These are phyloP conservation scores for Calameuta pallipes DNA, from an alignment of 2,888 invertebrate species.

Conservation along the genomic window DNA sequence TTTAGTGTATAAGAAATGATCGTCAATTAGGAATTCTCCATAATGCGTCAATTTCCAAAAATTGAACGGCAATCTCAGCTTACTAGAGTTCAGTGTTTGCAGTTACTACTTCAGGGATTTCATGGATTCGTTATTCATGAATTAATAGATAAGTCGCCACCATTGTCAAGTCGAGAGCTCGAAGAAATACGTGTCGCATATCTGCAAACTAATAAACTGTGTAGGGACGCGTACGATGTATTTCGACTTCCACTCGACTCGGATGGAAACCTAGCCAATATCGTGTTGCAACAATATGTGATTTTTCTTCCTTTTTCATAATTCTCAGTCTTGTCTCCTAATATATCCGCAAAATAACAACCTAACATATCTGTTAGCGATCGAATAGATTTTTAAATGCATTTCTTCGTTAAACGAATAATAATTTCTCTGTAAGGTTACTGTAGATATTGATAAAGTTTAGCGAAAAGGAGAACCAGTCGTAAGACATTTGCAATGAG, in stretches of 20 bases:
- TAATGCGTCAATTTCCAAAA: background rate
- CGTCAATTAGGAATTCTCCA: conserved; percentile 48
- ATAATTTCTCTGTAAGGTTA: background rate
- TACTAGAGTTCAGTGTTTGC: background rate
- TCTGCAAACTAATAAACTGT: background rate
- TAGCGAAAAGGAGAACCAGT: background rate
- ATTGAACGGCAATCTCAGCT: background rate
- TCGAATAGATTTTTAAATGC: background rate
- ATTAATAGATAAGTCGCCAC: background rate
- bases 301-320: background rate
- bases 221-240: background rate
- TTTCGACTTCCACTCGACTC: background rate
- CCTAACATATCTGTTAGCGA: background rate
- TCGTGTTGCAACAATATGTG: background rate
- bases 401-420: background rate
- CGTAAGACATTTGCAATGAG: background rate
- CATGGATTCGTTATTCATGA: background rate
- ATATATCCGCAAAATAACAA: background rate
- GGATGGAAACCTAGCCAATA: background rate
- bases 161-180: background rate
- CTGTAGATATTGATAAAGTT: background rate
- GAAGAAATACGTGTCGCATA: background rate
- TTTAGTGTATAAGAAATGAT: conserved; percentile 40
- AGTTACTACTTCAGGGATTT: background rate
- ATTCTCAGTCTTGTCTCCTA: background rate